Base-by-base conservation (phyloP, 2,113 vertebrate species). In the Promerops cafer region DNA sequence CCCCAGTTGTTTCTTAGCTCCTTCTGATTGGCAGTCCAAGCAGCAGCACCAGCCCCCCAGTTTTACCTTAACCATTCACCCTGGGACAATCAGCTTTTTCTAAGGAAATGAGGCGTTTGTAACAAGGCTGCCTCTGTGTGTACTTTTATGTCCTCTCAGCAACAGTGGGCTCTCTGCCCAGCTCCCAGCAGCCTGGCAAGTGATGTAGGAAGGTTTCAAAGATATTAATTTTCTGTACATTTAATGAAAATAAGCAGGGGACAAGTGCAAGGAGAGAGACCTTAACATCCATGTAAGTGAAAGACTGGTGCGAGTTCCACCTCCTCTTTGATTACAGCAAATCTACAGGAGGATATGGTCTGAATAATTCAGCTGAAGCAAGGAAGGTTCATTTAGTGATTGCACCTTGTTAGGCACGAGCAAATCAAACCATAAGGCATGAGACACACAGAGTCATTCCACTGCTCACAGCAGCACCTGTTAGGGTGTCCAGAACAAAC, bases 61-160 rank as follows among this genome's bases (percentile, higher is more conserved):
- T 1, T 28, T 44, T 30, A 60, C 81, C 83, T 84, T 94, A 26
- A 10, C 70, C 79, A 39, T 20, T 44, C 64, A 80, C 45, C 13
- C 42, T 11, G 33, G 59, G 75, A 94, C 90, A 93, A 95, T 91
- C 40, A 16, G 59, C 74, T 86, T 90, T 65, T 94, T 74, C 92
- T 28, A 42, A 70, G 83, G 86, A 94, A 97, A 93, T 81, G 92
- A 94, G 76, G 88, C 68, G 1, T 80, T 22, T 1, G 0, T 81
- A 94, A 96, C 66, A 60, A 4, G 18, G 3, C 63, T 12, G 68
- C 52, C 87, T 47, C 81, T 76, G 30, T 3, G 24, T 3, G 16
- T 28, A 52, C 40, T 63, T 74, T 80, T 15, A 47, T 47, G 50
- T 42, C 45, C 64, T 57, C 83, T 70, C 75, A 37, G 82, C 65